phyloP scores from a whole-genome alignment of 2,888 invertebrate species.

The Drosophila mimetica region DNA sequence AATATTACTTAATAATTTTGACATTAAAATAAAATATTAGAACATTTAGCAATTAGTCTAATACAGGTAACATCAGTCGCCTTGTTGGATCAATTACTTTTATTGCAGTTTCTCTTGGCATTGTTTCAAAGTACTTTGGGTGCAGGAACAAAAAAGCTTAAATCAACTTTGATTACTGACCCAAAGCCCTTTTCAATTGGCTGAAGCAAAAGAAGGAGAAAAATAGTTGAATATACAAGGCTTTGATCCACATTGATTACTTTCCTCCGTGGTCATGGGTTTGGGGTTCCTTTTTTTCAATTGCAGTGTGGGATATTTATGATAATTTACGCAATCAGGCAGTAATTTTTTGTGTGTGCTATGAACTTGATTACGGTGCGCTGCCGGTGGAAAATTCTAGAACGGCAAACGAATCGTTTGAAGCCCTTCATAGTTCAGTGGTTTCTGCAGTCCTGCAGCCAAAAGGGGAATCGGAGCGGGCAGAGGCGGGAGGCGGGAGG shows the following conservation, averaged over 20 bases:
- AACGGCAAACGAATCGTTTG: constrained; percentile 41
- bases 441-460: constrained; percentile 24
- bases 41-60: neutral
- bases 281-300: neutral
- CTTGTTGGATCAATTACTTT: neutral
- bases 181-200: constrained; percentile 12
- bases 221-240: constrained; percentile 9
- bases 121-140: neutral
- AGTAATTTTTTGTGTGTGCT: constrained; percentile 43
- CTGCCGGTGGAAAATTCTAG: constrained; percentile 10
- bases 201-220: neutral
- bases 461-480: constrained; percentile 22
- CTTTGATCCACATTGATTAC: constrained; percentile 36
- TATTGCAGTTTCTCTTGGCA: neutral
- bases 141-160: constrained; percentile 8
- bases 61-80: neutral
- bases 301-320: constrained; percentile 40
- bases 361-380: constrained; percentile 40
- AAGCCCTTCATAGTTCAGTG: constrained; percentile 45
- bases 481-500: too few species aligned
- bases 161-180: constrained; percentile 31
- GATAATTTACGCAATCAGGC: constrained; percentile 47
- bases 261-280: constrained; percentile 1
- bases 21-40: neutral
- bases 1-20: neutral